Percentiles rank a stretch among this genome's conserved stretches.
Evolutionary conservation across 1,140 invertebrate genomes (phyloP).

Genomic region (Asbolus verrucosus): DNA sequence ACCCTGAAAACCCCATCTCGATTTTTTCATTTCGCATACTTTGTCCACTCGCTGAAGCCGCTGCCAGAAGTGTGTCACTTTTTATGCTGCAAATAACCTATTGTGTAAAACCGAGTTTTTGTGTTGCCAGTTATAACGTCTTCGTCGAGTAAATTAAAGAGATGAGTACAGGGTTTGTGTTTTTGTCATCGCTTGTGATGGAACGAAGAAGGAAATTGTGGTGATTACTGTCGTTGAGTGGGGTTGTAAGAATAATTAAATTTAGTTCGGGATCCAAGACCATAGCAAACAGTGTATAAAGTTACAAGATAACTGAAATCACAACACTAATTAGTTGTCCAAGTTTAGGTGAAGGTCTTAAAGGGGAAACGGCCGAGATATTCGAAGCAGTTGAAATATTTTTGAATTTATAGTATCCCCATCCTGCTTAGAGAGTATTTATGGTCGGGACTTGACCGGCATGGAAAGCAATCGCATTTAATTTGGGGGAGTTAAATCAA

Average conservation of each 20-base stretch:
- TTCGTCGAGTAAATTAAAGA: no score
- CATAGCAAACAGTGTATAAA: constrained; percentile 21
- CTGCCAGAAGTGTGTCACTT: no score
- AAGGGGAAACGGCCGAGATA: background rate
- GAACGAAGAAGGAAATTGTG: background rate
- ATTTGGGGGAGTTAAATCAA: constrained; percentile 50
- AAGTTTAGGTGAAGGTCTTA: constrained; percentile 5
- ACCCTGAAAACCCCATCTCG: no score
- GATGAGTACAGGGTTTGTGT: no score
- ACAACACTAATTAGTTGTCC: constrained; percentile 11
- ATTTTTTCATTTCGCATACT: no score
- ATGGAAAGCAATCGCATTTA: constrained; percentile 49
- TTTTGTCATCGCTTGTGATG: no score
- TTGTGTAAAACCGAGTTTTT: no score
- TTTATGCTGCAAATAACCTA: no score
- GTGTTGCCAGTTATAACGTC: no score
- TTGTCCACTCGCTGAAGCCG: no score
- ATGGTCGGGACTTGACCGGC: constrained; percentile 48
- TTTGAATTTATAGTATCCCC: constrained; percentile 14
- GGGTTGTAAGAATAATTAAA: constrained; percentile 10
- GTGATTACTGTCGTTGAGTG: constrained; percentile 15
- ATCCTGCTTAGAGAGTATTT: constrained; percentile 40
- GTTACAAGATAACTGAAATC: constrained; percentile 23
- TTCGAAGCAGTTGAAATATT: constrained; percentile 7
- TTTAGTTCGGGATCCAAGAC: background rate